Base-by-base conservation (phyloP, 2,888 invertebrate genomes). In the Diadegma fenestrale region DNA sequence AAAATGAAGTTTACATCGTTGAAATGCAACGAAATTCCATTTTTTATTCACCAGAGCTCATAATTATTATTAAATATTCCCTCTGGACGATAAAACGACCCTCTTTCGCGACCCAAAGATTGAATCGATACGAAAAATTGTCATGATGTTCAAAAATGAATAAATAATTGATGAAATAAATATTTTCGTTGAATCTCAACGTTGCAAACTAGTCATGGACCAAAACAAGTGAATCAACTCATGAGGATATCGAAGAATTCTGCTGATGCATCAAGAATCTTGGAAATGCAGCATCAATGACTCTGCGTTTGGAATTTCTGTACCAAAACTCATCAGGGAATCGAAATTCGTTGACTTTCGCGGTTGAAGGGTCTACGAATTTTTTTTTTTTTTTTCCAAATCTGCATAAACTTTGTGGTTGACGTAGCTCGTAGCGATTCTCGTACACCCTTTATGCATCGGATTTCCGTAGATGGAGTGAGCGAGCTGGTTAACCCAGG, bases 401-500 rank as follows among this genome's bases (percentile, higher is more conserved):
- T 5, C 5, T 37, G 10, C 12, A 41, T 22, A 22, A 66, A 12
- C 66, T 19, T 14, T 4, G 30, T 30, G 30, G 12, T 48, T 51
- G 0, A 8, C 26, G 4, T 41, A 3, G 19, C 41, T 43, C 17
- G 17, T 12, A 26, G 12, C 26, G 41, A 26, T 58, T 73, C 43
- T 41, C 2, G 41, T 22, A 61, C 43, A n/a, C 73, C n/a, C 58
- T 17, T 41, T 26, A 43, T 77, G 14, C 73, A 68, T 63, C 6
- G 41, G 45, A 48, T 51, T 72, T 48, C n/a, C n/a, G 30, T 63
- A 63, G 19, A 77, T 45, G 37, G 33, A 72, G 19, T 58, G 43
- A 51, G 12, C 66, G 72, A 80, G 66, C 68, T 22, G 66, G 76
- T 69, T 72, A 73, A 78, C 61, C 72, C 78, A 69, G 68, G 82